phyloP scores from a whole-genome alignment of 2,113 vertebrate genomes.

The Collichthys lucidus region DNA sequence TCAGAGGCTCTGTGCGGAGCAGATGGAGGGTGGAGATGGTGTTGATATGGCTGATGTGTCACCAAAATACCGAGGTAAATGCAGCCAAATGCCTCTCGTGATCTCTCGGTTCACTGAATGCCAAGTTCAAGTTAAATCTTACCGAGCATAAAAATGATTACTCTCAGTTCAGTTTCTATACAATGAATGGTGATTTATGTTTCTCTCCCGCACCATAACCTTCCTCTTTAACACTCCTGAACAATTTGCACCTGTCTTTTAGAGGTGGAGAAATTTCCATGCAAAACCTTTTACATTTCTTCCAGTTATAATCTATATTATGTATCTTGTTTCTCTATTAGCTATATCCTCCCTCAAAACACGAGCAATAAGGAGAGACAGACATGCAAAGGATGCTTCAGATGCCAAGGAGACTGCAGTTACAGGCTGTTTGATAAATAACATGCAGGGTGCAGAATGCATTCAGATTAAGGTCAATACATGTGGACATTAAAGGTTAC shows the following conservation, averaged over 20 bases:
- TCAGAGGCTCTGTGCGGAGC: slow-evolving; percentile 47
- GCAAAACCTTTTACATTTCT: background rate
- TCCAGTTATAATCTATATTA: too few species aligned
- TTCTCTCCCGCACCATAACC: background rate
- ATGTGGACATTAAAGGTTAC: background rate
- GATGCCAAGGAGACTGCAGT: slow-evolving; percentile 22
- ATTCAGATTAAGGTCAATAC: background rate
- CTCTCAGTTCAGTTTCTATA: background rate
- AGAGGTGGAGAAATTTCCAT: background rate
- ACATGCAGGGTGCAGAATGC: slow-evolving; percentile 7
- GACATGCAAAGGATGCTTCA: background rate
- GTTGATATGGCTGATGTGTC: slow-evolving; percentile 64
- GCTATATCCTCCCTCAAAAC: background rate
- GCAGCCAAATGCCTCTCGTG: slow-evolving; percentile 38
- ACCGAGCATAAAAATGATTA: slow-evolving; percentile 6
- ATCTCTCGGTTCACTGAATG: slow-evolving; percentile 24
- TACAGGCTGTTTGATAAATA: slow-evolving; percentile 21
- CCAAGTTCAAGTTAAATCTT: slow-evolving; percentile 51
- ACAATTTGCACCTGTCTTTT: slow-evolving; percentile 8
- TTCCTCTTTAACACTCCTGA: slow-evolving; percentile 6
- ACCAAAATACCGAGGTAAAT: slow-evolving; percentile 55
- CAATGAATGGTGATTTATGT: slow-evolving; percentile 10
- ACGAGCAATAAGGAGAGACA: background rate
- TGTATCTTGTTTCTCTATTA: background rate
- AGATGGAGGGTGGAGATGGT: slow-evolving; percentile 71